phyloP scores from a whole-genome alignment of 1,140 invertebrate species.

The Octopus bimaculoides region DNA sequence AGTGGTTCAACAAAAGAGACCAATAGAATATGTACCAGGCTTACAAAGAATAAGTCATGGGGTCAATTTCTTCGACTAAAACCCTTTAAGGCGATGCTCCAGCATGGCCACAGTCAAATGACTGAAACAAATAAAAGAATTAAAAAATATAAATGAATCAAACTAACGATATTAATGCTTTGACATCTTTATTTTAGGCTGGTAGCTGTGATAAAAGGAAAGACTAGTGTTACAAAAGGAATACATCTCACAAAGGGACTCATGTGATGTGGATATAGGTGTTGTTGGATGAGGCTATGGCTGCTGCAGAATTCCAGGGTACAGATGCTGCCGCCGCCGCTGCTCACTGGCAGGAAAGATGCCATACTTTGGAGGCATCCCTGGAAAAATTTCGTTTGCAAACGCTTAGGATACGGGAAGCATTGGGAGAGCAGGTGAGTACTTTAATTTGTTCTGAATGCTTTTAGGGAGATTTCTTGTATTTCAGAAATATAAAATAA shows the following conservation, averaged over 20 bases:
- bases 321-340: constrained; percentile 20
- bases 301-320: not conserved
- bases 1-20: too few species aligned
- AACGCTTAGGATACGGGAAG: constrained; percentile 77
- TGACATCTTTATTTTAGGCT: not conserved
- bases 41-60: too few species aligned
- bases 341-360: constrained; percentile 74
- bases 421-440: constrained; percentile 80
- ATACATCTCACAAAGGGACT: not conserved
- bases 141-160: not conserved
- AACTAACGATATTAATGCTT: not conserved
- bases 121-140: not conserved
- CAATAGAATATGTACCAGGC: too few species aligned
- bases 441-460: not conserved
- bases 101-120: not conserved
- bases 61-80: too few species aligned
- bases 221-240: not conserved
- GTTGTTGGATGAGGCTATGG: not conserved
- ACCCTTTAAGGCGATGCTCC: too few species aligned
- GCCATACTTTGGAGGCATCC: constrained; percentile 77
- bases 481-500: not conserved
- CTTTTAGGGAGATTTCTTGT: not conserved
- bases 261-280: not conserved
- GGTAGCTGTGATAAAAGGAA: not conserved
- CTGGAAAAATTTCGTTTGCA: constrained; percentile 78